Percentiles rank a stretch among this genome's conserved stretches.
Conservation (phyloP, 2,797 vertebrate genomes). For the Pristis pectinata region DNA sequence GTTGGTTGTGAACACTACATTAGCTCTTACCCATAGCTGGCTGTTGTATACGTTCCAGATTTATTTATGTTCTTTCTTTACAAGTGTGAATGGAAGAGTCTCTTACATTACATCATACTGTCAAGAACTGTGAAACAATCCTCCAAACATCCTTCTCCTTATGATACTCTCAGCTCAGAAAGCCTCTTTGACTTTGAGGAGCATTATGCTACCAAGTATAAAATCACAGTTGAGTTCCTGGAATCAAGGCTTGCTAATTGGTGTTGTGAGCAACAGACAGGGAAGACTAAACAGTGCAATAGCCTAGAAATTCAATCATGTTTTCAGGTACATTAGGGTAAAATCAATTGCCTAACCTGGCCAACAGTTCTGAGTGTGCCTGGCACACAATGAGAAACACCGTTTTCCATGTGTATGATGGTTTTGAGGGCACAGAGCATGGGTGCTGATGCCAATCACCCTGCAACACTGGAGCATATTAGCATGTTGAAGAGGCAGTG, state of each 20-base stretch:
- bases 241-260: not conserved
- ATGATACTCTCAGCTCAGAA: not conserved
- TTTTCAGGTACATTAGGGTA: too few species aligned
- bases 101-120: not conserved
- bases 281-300: not conserved
- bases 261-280: not conserved
- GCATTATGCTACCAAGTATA: not conserved
- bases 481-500: too few species aligned
- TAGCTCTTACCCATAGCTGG: not conserved
- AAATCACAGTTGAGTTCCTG: not conserved
- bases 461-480: too few species aligned
- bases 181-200: not conserved
- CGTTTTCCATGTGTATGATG: too few species aligned
- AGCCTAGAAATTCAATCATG: too few species aligned
- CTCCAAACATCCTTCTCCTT: not conserved
- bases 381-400: too few species aligned
- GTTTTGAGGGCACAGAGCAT: too few species aligned
- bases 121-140: not conserved
- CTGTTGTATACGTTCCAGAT: not conserved
- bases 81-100: not conserved
- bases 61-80: not conserved
- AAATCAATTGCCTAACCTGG: too few species aligned
- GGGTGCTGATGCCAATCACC: too few species aligned
- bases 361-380: too few species aligned
- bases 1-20: too few species aligned